Conservation (phyloP, 2,113 vertebrate species). For the Sinosuthora webbiana region DNA sequence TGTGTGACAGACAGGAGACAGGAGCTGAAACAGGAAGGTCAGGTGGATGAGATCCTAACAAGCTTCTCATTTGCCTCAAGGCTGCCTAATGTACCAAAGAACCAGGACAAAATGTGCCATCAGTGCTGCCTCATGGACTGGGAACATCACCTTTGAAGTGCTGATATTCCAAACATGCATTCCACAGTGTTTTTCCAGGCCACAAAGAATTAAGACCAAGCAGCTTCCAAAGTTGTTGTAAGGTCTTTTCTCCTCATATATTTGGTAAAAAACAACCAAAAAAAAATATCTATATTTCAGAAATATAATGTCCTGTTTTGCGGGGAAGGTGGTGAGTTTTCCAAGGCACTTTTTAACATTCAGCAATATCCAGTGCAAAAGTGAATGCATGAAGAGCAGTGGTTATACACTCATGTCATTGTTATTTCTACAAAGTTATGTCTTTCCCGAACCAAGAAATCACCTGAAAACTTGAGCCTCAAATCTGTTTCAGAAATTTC, state of each 20-base stretch:
- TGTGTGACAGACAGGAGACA: neutral
- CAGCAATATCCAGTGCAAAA: neutral
- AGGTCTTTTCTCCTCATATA: neutral
- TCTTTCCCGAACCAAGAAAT: neutral
- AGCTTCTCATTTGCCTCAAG: neutral
- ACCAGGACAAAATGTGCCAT: constrained; percentile 2
- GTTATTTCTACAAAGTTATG: neutral
- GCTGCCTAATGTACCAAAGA: constrained; percentile 35
- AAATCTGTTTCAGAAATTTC: neutral
- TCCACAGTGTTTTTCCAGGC: neutral
- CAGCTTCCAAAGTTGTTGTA: neutral
- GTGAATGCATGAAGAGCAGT: neutral
- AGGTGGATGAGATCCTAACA: neutral
- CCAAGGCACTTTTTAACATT: neutral
- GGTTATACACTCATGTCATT: too few species aligned
- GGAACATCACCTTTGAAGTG: neutral
- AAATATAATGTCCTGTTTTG: neutral
- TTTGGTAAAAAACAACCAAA: neutral
- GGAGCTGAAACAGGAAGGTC: neutral
- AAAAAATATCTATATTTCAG: neutral
- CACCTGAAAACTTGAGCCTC: neutral
- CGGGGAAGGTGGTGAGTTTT: neutral
- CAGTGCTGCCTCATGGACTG: constrained; percentile 33
- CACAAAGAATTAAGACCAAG: neutral
- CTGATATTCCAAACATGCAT: neutral